phyloP scores from a whole-genome alignment of 2,797 vertebrate species.

The Leucoraja ocellata region DNA sequence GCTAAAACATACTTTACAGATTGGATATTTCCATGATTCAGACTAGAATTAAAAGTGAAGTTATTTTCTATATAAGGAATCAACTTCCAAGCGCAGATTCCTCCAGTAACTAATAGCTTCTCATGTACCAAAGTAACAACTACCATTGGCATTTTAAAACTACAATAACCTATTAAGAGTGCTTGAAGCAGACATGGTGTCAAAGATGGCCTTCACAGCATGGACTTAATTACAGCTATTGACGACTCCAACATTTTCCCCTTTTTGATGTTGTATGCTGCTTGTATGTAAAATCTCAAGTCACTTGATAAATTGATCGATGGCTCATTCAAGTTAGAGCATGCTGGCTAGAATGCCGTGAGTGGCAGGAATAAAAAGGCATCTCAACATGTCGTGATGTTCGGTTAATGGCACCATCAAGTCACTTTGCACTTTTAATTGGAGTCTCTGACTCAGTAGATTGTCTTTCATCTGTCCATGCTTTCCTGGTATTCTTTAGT shows the following conservation, averaged over 20 bases:
- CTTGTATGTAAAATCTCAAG: constrained; percentile 47
- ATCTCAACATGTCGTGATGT: constrained; percentile 25
- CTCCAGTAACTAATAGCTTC: constrained; percentile 13
- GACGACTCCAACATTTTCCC: neutral
- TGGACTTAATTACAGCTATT: constrained; percentile 6
- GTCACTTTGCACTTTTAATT: constrained; percentile 82
- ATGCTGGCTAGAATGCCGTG: constrained; percentile 7
- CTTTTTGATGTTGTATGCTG: constrained; percentile 1
- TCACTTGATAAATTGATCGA: constrained; percentile 46
- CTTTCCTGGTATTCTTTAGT: constrained; percentile 88
- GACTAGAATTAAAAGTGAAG: constrained; percentile 32
- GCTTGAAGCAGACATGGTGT: neutral
- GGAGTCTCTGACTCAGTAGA: constrained; percentile 85
- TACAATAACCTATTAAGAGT: neutral
- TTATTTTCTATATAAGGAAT: constrained; percentile 26
- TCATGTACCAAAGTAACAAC: constrained; percentile 26
- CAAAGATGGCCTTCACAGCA: neutral
- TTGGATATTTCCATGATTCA: constrained; percentile 18
- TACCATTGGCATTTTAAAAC: neutral
- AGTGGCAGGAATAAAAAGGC: constrained; percentile 21
- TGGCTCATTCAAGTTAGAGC: constrained; percentile 43
- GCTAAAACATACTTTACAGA: constrained; percentile 6
- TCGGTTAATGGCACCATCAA: neutral
- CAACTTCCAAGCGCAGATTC: neutral
- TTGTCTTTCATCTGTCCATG: constrained; percentile 92